These are phyloP conservation scores for Pygoscelis adeliae DNA, from an alignment of 2,113 vertebrate genomes.

Conservation along the genomic window DNA sequence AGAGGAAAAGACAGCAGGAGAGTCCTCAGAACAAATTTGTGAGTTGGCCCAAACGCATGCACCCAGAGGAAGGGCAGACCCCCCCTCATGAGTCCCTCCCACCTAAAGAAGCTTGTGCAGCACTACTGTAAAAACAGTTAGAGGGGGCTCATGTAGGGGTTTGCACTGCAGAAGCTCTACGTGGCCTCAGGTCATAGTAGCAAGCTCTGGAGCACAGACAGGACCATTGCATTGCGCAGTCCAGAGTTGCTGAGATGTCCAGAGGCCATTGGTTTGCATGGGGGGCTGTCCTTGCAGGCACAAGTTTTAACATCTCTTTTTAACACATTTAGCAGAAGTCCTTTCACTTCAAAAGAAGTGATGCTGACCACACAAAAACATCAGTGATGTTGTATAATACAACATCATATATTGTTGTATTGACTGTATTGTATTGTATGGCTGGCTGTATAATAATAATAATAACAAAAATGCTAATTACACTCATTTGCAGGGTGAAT, in stretches of 20 bases:
- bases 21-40: neutral
- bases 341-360: neutral
- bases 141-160: neutral
- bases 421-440: no score
- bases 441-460: neutral
- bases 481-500: neutral
- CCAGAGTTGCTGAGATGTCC: neutral
- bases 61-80: neutral
- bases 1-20: neutral
- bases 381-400: no score
- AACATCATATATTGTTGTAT: no score
- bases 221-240: neutral
- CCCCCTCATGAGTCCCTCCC: neutral
- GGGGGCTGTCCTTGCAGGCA: neutral
- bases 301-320: neutral
- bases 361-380: neutral
- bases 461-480: neutral
- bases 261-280: neutral
- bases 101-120: neutral
- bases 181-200: accelerated
- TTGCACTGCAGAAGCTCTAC: accelerated
- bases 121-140: neutral
- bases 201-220: neutral
- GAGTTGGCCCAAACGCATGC: accelerated
- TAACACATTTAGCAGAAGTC: neutral